These are phyloP conservation scores for Choloepus hoffmanni DNA, from an alignment of 2,113 vertebrate genomes.

Conservation along the genomic window DNA sequence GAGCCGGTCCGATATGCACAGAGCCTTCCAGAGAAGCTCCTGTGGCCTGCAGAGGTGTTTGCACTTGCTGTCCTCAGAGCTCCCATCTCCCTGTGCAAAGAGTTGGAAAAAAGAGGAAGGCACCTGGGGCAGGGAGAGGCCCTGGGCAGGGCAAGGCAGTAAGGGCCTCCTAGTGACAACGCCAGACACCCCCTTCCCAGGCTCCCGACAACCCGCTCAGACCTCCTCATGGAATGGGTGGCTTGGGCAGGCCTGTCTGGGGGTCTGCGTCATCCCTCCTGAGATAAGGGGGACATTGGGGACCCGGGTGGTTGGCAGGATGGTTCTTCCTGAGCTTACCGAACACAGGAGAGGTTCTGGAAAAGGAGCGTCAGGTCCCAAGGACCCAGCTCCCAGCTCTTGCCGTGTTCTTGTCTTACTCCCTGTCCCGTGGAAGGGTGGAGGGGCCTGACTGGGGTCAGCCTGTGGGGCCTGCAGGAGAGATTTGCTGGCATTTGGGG, in stretches of 20 bases:
- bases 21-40: slow-evolving; percentile 61
- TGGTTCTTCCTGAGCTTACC: too few species aligned
- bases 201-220: fast-evolving
- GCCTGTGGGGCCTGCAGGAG: too few species aligned
- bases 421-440: background rate
- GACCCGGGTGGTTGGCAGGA: too few species aligned
- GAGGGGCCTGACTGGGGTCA: too few species aligned
- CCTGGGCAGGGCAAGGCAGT: background rate
- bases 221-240: background rate
- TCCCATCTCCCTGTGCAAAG: background rate
- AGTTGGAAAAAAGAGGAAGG: background rate
- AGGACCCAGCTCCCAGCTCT: background rate
- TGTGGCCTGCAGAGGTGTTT: background rate
- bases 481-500: too few species aligned
- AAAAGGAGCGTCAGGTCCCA: background rate
- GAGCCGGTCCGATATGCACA: background rate
- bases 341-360: background rate
- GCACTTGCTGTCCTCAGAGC: fast-evolving
- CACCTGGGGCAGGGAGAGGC: background rate
- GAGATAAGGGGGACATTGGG: too few species aligned
- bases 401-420: too few species aligned
- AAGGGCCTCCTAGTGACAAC: background rate
- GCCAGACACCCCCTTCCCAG: background rate
- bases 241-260: background rate
- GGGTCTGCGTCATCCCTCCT: too few species aligned